Conservation (phyloP, 2,113 vertebrate species). For the Paramormyrops kingsleyae region DNA sequence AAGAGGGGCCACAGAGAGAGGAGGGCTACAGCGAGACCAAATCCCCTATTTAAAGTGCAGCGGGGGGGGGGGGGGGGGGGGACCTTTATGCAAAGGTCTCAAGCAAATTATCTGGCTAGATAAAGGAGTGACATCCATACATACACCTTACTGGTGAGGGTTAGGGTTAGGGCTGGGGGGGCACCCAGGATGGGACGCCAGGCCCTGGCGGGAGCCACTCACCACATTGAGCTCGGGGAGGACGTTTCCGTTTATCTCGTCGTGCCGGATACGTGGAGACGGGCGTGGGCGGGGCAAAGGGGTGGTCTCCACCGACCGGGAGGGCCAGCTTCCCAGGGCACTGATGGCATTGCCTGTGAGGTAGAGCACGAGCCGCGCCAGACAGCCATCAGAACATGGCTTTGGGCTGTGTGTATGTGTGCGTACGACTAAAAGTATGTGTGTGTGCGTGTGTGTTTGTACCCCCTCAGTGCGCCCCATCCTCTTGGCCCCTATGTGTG, state of each 20-base stretch:
- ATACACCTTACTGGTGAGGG: neutral
- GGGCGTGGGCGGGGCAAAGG: conserved; percentile 46
- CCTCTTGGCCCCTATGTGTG: too few species aligned
- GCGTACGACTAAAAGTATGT: neutral
- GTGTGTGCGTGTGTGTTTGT: neutral
- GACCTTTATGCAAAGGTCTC: neutral
- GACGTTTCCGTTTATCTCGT: conserved; percentile 51
- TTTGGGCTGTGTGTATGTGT: neutral
- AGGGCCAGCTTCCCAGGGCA: conserved; percentile 48
- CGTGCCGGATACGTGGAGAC: conserved; percentile 48
- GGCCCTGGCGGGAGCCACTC: conserved; percentile 26
- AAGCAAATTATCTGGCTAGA: neutral
- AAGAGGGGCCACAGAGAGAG: conserved; percentile 13
- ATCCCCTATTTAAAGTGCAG: neutral
- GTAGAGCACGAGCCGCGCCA: conserved; percentile 14
- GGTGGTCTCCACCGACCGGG: conserved; percentile 47
- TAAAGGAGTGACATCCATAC: neutral
- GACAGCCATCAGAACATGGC: neutral
- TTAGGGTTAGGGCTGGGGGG: neutral
- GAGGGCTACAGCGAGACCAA: neutral
- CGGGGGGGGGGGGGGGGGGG: neutral
- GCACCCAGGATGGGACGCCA: neutral
- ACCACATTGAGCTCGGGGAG: conserved; percentile 52
- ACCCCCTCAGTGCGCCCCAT: too few species aligned
- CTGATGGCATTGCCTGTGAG: conserved; percentile 57